Evolutionary conservation across 2,797 vertebrate species (phyloP), one percentile per base, ranked within the genome.

Genomic region (Mionectes olivaceus): DNA sequence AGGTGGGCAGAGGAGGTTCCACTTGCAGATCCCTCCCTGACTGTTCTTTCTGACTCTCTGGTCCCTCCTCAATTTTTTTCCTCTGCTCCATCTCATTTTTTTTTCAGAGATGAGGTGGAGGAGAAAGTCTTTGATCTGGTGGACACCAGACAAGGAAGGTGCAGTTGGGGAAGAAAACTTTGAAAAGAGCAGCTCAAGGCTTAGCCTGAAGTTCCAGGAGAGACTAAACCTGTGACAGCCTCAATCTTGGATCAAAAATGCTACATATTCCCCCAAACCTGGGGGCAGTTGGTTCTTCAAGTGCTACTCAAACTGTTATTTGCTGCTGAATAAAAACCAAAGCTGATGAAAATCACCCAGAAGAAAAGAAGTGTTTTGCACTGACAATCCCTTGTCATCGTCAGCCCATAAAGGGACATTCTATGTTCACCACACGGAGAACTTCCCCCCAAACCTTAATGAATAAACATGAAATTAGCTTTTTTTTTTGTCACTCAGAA

Each of bases 401-500:
- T 37, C 82, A 88, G 63, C 35, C 86, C 83, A 56, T 76, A 93
- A 60, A 95, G 37, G 80, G 92, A 27, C n/a, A 56, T 84, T 82
- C 56, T 67, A n/a, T 63, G 69, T 15, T 57, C 47, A 79, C 10
- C 56, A 83, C 56, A 59, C 15, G 67, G 71, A 83, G 68, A 80
- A 46, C 33, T 83, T 56, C 4, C 44, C 83, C 55, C 55, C 2
- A 43, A 89, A 77, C 23, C 39, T 56, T 69, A 65, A 76, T 33
- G 64, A 65, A 87, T 77, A 92, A 87, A 92, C 60, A 89, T 55
- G 4, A 69, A 80, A 85, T 74, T 57, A 2, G 10, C 49, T 30
- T 43, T 64, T 27, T 25, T 49, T 78, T 61, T 65, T 76, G 64
- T 90, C 75, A 71, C 37, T 94, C 32, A 61, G 78, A 67, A 92